Percentiles rank a stretch among this genome's conserved stretches.
Conservation (phyloP, 2,113 vertebrate species). For the Anoplopoma fimbria region DNA sequence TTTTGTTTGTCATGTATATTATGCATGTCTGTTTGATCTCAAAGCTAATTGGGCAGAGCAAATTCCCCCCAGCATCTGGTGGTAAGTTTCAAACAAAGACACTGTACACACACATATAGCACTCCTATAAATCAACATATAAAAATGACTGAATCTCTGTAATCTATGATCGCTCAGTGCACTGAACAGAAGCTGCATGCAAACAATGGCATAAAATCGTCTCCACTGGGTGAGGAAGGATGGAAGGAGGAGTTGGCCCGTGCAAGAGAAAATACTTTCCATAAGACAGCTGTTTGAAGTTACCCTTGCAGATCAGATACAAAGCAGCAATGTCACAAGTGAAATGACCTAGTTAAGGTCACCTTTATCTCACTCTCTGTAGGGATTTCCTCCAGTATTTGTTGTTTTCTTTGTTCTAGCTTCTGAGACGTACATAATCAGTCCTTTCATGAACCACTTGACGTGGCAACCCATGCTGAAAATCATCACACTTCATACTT, state of each 20-base stretch:
- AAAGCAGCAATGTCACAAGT: slow-evolving; percentile 21
- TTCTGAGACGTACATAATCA: slow-evolving; percentile 54
- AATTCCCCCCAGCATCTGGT: slow-evolving; percentile 7
- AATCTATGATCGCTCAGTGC: slow-evolving; percentile 47
- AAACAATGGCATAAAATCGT: slow-evolving; percentile 47
- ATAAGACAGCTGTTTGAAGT: slow-evolving; percentile 60
- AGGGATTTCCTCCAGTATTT: slow-evolving; percentile 36
- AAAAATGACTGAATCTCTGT: slow-evolving; percentile 60
- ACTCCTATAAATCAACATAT: slow-evolving; percentile 56
- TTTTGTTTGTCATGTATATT: not conserved
- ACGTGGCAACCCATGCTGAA: slow-evolving; percentile 20
- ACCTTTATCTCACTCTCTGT: slow-evolving; percentile 58
- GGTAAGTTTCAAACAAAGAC: slow-evolving; percentile 70
- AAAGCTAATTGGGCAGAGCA: not conserved
- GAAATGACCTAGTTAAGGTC: slow-evolving; percentile 64
- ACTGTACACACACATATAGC: slow-evolving; percentile 26
- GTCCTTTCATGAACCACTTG: slow-evolving; percentile 28
- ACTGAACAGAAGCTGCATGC: slow-evolving; percentile 36
- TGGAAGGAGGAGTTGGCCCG: slow-evolving; percentile 40
- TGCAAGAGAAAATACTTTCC: slow-evolving; percentile 33
- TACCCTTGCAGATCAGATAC: slow-evolving; percentile 41
- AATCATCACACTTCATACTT: not conserved
- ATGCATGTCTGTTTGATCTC: slow-evolving; percentile 1
- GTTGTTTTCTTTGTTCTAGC: slow-evolving; percentile 51
- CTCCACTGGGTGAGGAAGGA: slow-evolving; percentile 32